Base-by-base conservation (phyloP, 1,140 invertebrate species). In the Asbolus verrucosus region DNA sequence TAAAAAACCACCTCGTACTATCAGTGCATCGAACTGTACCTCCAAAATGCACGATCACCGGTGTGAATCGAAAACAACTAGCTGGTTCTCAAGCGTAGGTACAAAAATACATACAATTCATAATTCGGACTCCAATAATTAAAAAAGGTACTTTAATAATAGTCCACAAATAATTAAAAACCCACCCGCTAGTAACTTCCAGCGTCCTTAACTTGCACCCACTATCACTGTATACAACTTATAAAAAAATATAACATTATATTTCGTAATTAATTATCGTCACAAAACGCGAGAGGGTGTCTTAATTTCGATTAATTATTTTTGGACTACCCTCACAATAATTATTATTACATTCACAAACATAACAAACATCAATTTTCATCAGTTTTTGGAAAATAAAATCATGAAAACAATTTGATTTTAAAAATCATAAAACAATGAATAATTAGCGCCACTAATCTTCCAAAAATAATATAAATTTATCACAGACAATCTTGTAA, bases 401-500 rank as follows among this genome's bases (percentile, higher is more conserved):
- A 38, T n/a, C 11, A 30, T 24, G 18, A n/a, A 19, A 24, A 30
- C 19, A 59, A 59, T 27, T 59, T 63, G 33, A 41, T 41, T 39
- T 67, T 18, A 66, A 67, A 43, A 50, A 66, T 41, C 19, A 61
- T 24, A 63, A 63, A 71, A 59, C 15, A 50, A 70, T 70, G 39
- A 70, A 19, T n/a, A n/a, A n/a, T 67, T 70, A 74, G 72, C 69
- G 70, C 60, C 61, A 50, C 71, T 73, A 75, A 68, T 76, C 71
- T 76, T 75, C 71, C 73, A 76, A 76, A 73, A 72, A 74, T 73
- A 74, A 63, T 63, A 63, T 63, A 63, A 62, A 74, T 75, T 76
- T 76, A 76, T 76, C 75, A 76, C 75, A 76, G 75, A 75, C 65
- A 72, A 72, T 69, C 66, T 75, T 76, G 71, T 75, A 70, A 61